Evolutionary conservation across 2,113 vertebrate genomes (phyloP).

Genomic region (Thamnophis sirtalis): DNA sequence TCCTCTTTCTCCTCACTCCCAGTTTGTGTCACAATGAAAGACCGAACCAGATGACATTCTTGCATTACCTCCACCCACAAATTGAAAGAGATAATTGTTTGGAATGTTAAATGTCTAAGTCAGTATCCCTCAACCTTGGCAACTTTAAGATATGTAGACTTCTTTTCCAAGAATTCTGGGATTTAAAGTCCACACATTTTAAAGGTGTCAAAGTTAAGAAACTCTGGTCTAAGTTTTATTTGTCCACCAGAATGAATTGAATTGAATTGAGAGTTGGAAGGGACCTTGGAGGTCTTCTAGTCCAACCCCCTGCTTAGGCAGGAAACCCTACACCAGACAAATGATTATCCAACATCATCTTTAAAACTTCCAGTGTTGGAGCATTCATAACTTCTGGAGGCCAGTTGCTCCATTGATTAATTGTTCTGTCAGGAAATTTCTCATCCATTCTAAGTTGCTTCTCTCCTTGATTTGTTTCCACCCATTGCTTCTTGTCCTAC

Average conservation of each 20-base stretch:
- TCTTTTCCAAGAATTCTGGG: neutral
- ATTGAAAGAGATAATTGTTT: neutral
- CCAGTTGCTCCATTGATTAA: too few relatives aligned
- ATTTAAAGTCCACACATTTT: neutral
- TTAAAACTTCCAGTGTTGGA: too few relatives aligned
- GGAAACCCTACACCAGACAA: too few relatives aligned
- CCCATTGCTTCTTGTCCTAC: too few relatives aligned
- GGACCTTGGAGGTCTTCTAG: too few relatives aligned
- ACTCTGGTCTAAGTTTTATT: neutral
- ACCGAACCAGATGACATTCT: neutral
- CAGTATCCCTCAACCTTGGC: neutral
- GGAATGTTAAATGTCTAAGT: neutral
- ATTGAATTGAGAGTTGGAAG: too few relatives aligned
- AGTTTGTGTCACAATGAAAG: neutral
- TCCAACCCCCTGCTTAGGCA: too few relatives aligned
- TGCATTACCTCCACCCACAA: neutral
- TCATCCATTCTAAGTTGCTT: too few relatives aligned
- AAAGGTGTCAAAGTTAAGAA: neutral
- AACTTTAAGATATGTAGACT: neutral
- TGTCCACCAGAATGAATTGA: neutral
- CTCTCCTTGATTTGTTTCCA: too few relatives aligned
- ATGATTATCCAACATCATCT: too few relatives aligned
- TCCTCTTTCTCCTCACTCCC: neutral
- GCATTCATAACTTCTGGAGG: too few relatives aligned
- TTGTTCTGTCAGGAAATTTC: too few relatives aligned